Evolutionary conservation across 2,113 vertebrate species (phyloP), one percentile per base, ranked within the genome.

Genomic region (Hirundichthys speculiger): DNA sequence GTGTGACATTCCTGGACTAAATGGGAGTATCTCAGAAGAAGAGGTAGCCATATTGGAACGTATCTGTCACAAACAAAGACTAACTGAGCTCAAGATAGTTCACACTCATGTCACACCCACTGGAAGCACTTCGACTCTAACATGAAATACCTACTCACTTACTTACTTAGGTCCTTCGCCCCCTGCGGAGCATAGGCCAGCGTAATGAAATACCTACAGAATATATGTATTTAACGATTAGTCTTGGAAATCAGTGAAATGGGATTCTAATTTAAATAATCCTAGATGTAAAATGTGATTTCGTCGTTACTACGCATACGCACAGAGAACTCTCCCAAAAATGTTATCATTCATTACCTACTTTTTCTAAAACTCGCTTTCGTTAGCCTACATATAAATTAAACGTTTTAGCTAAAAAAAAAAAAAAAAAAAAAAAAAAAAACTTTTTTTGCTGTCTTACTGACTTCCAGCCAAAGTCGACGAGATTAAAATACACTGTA

Each of bases 21-120:
- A 90, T 86, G 91, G 93, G 93, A 94, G 92, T 92, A 91, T 90
- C 93, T 89, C 91, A 93, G 10, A 42, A 27, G 92, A 93, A 92
- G 92, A 92, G 92, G 94, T 87, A 86, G 95, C 94, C 95, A 96
- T 96, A 93, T 95, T 95, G 94, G 41, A 91, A 91, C 90, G 86
- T 86, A 90, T 90, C 86, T 84, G 93, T 75, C 63, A 30, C 40
- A 1, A 3, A 1, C 84, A 79, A 83, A 89, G 84, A 88, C 40
- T 20, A 9, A 1, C 0, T 12, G 0, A 5, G 2, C 2, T 25
- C 82, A 71, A 74, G 80, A 88, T 70, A 75, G 5, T 59, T 73
- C 45, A 2, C 45, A 8, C 27, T 8, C 3, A 27, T 27, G 27
- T 34, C 11, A 34, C 30, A 7, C 30, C 11, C 30, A 34, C 30